Evolutionary conservation across 2,888 invertebrate genomes (phyloP).

Genomic region (Callinectes sapidus): DNA sequence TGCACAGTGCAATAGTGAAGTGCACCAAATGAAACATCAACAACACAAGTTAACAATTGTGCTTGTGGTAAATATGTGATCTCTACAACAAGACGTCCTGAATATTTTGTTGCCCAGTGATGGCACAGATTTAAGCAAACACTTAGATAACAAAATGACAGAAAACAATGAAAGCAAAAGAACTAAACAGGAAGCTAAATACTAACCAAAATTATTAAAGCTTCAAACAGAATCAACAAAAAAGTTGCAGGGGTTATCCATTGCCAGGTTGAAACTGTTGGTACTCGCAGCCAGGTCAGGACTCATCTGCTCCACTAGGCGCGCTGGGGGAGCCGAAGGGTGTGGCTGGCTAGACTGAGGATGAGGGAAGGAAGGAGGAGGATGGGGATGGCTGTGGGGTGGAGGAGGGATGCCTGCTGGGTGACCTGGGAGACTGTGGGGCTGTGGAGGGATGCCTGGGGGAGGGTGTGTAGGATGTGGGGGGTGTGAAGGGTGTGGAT

Average conservation of each 20-base stretch:
- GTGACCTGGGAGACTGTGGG: conserved; percentile 34
- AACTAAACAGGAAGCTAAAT: conserved; percentile 24
- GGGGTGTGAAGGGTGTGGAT: conserved; percentile 32
- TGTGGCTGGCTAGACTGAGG: conserved; percentile 49
- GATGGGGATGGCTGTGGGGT: conserved; percentile 44
- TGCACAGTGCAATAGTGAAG: background rate
- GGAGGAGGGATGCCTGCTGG: conserved; percentile 44
- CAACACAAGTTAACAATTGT: background rate
- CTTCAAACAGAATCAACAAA: conserved; percentile 72
- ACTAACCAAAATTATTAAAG: conserved; percentile 64
- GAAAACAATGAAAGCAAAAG: background rate
- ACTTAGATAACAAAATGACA: background rate
- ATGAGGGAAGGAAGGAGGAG: conserved; percentile 44
- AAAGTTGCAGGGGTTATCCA: conserved; percentile 72
- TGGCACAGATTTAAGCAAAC: background rate
- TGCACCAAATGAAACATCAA: background rate
- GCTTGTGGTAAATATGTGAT: background rate
- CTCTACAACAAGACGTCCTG: background rate
- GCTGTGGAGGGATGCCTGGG: background rate
- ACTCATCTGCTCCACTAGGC: conserved; percentile 66
- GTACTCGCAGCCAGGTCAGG: conserved; percentile 69
- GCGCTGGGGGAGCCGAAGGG: conserved; percentile 52
- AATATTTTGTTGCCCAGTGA: background rate
- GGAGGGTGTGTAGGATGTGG: conserved; percentile 24
- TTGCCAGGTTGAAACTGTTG: conserved; percentile 70